Percentiles rank a stretch among this genome's conserved stretches.
Evolutionary conservation across 2,797 vertebrate species (phyloP).

Genomic region (Rhinogobio ventralis): DNA sequence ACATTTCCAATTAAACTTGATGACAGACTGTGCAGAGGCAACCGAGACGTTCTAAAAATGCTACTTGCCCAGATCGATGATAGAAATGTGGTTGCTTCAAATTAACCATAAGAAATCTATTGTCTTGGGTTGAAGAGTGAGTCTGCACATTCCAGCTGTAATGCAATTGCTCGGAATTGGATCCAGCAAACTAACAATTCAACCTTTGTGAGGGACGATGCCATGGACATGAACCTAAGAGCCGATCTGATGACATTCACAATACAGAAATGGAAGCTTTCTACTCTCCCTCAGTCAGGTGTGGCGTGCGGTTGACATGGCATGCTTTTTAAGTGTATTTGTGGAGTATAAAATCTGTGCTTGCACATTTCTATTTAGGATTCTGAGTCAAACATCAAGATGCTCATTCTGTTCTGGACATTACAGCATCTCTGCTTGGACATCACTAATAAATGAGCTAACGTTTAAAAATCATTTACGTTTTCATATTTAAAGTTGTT

Average conservation of each 20-base stretch:
- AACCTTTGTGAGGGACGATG: slow-evolving; percentile 32
- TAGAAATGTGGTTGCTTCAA: slow-evolving; percentile 15
- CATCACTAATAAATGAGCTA: background rate
- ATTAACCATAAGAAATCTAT: slow-evolving; percentile 27
- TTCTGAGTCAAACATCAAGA: background rate
- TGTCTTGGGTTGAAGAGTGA: slow-evolving; percentile 20
- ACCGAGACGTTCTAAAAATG: background rate
- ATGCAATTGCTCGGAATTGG: slow-evolving; percentile 34
- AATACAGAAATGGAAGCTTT: slow-evolving; percentile 8
- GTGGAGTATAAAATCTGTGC: background rate
- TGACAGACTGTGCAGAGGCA: background rate
- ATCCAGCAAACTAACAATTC: slow-evolving; percentile 37
- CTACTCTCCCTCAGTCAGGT: slow-evolving; percentile 26
- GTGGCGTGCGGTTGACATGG: background rate
- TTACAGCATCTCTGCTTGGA: background rate
- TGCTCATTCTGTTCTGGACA: background rate
- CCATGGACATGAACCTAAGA: background rate
- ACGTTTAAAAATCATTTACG: background rate
- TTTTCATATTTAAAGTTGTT: background rate
- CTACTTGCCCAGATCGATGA: background rate
- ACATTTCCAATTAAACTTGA: background rate
- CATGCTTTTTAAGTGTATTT: slow-evolving; percentile 4
- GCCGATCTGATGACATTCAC: slow-evolving; percentile 32
- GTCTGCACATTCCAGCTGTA: slow-evolving; percentile 21
- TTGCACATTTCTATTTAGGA: background rate